These are phyloP conservation scores for Agriopis leucophaearia DNA, from an alignment of 2,888 invertebrate genomes.

Conservation along the genomic window DNA sequence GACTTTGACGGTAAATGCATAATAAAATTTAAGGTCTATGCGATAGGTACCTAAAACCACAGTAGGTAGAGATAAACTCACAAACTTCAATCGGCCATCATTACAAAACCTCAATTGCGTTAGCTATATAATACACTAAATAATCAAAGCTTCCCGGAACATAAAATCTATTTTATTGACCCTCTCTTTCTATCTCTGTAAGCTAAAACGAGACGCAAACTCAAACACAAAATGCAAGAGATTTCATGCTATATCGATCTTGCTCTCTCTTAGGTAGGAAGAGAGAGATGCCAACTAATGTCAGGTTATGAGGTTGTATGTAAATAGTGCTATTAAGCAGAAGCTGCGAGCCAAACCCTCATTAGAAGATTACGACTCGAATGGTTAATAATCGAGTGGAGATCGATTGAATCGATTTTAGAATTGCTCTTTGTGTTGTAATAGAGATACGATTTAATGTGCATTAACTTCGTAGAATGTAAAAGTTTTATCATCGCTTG, in stretches of 20 bases:
- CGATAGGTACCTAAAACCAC: not conserved
- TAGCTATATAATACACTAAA: conserved; percentile 31
- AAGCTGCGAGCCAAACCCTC: conserved; percentile 39
- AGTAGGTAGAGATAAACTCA: not conserved
- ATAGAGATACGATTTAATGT: not conserved
- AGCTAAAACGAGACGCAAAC: conserved; percentile 12
- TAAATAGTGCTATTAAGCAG: conserved; percentile 47
- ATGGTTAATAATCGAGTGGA: conserved; percentile 45
- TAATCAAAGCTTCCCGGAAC: conserved; percentile 26
- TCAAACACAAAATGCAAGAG: not conserved
- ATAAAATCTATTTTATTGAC: conserved; percentile 6
- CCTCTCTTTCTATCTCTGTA: conserved; percentile 5
- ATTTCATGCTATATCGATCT: conserved; percentile 7
- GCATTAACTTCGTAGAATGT: not conserved
- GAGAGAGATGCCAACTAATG: conserved; percentile 23
- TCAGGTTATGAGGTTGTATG: conserved; percentile 40
- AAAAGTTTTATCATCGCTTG: not conserved
- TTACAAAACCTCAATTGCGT: conserved; percentile 21
- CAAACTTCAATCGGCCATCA: conserved; percentile 20
- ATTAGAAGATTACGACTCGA: conserved; percentile 49
- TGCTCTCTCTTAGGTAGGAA: not conserved
- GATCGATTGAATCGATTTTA: conserved; percentile 42
- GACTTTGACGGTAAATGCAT: too few species aligned
- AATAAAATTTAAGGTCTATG: not conserved
- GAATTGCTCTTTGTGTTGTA: conserved; percentile 28